A percentile compares a stretch with the other conserved stretches of the same genome.
These are phyloP conservation scores for Agrotis segetum DNA, from an alignment of 2,888 invertebrate genomes.

Conservation along the genomic window DNA sequence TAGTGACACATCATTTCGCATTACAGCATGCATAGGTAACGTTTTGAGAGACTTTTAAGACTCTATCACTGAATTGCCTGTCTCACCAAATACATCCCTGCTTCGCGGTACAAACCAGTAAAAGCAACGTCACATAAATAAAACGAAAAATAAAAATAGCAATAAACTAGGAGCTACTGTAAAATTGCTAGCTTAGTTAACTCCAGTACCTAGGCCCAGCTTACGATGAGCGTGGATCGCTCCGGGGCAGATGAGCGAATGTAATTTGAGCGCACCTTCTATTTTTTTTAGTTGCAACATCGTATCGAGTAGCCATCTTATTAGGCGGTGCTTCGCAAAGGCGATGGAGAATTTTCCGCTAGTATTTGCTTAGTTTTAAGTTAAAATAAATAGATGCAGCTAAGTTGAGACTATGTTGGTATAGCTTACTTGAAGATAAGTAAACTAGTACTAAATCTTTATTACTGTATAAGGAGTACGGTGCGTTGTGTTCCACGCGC, in stretches of 20 bases:
- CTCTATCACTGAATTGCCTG: too few relatives aligned
- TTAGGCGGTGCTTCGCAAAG: background rate
- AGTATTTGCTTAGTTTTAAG: slow-evolving; percentile 8
- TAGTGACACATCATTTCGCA: too few relatives aligned
- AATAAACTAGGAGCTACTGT: background rate
- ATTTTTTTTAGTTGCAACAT: slow-evolving; percentile 29
- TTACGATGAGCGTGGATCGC: slow-evolving; percentile 32
- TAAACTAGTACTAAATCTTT: background rate
- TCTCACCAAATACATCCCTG: too few relatives aligned
- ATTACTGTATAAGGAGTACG: too few relatives aligned
- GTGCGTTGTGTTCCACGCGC: too few relatives aligned
- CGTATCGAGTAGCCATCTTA: slow-evolving; percentile 7
- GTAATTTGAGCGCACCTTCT: slow-evolving; percentile 30
- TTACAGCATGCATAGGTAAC: too few relatives aligned
- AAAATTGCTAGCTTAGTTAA: slow-evolving; percentile 12
- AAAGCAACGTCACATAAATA: background rate
- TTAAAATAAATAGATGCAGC: background rate
- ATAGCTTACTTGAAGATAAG: background rate
- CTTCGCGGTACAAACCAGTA: too few relatives aligned
- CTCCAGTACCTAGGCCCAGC: slow-evolving; percentile 15
- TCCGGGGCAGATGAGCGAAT: slow-evolving; percentile 24
- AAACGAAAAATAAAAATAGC: slow-evolving; percentile 3
- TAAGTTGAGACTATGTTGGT: background rate
- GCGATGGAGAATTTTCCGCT: background rate
- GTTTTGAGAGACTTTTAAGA: too few relatives aligned